Evolutionary conservation across 2,113 vertebrate genomes (phyloP), one percentile per base, ranked within the genome.

Genomic region (Arizona elegans): DNA sequence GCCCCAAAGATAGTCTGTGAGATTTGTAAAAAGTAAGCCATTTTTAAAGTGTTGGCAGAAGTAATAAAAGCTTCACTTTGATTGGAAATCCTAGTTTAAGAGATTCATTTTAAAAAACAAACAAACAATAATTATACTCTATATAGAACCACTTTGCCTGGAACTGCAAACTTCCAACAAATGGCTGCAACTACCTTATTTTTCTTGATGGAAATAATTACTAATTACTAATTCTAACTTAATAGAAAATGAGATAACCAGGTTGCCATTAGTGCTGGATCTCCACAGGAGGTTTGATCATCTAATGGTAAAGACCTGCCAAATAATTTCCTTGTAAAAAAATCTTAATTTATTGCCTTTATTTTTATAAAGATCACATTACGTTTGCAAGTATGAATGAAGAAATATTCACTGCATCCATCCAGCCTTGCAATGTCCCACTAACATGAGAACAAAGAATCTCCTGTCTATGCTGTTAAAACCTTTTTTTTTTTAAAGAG

Each of bases 191-290:
- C 4, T 29, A 26, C 62, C 12, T 59, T 29, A 86, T 93, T 93
- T 93, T 94, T 93, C 0, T 3, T 91, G 91, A 89, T 56, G 88
- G 8, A 81, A 88, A 1, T 55, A 91, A 53, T 90, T 92, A 47
- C 88, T 91, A 85, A 81, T 50, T 81, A 26, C 1, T 70, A 92
- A 75, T 33, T 75, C n/a, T 88, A 33, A 2, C 8, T 12, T 29
- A 54, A 90, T 6, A 90, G 19, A 1, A 9, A 62, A 26, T 50
- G 10, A 92, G 94, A 75, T 21, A 33, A 33, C 13, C 70, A 75
- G 92, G 58, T 90, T 91, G 15, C 0, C 1, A 70, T 91, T 91
- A 53, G 8, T 55, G 17, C 29, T 58, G 43, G 19, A 90, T 86
- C 26, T 93, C 17, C 7, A 29, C 52, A 56, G 13, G 3, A 15